Percentiles rank a stretch among this genome's conserved stretches.
Conservation (phyloP, 2,888 invertebrate species). For the Sarcophaga rosellei region DNA sequence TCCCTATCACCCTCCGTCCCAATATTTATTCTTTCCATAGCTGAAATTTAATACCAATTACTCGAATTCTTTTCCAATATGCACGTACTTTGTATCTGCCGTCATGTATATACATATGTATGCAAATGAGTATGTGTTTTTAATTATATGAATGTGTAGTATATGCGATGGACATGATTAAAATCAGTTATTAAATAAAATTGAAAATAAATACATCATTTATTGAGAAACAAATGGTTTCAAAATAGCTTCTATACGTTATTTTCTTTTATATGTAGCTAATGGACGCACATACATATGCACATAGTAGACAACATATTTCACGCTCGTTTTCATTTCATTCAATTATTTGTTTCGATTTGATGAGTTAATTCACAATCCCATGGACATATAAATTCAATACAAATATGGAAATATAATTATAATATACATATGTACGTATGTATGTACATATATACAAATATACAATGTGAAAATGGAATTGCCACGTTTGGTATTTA, state of each 20-base stretch:
- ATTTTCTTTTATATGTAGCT: not conserved
- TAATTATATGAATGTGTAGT: not conserved
- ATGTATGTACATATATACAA: too few relatives aligned
- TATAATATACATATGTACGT: slow-evolving; percentile 1
- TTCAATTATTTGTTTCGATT: slow-evolving; percentile 60
- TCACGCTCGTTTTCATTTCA: slow-evolving; percentile 66
- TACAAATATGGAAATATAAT: too few relatives aligned
- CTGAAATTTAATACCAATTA: not conserved
- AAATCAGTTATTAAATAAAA: slow-evolving; percentile 59
- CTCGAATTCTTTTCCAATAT: not conserved
- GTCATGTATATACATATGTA: not conserved
- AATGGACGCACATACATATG: not conserved
- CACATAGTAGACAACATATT: slow-evolving; percentile 42
- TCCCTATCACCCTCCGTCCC: not conserved
- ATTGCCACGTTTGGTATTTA: too few relatives aligned
- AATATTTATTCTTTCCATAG: not conserved
- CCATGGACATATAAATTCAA: too few relatives aligned
- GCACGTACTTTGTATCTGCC: not conserved
- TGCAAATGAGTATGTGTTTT: slow-evolving; percentile 15
- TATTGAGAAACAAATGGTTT: slow-evolving; percentile 43
- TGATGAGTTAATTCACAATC: not conserved
- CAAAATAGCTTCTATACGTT: not conserved
- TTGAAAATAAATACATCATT: slow-evolving; percentile 57
- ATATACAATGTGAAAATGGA: too few relatives aligned
- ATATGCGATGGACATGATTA: slow-evolving; percentile 41